Evolutionary conservation across 2,797 vertebrate species (phyloP).

Genomic region (Myiotriccus ornatus): DNA sequence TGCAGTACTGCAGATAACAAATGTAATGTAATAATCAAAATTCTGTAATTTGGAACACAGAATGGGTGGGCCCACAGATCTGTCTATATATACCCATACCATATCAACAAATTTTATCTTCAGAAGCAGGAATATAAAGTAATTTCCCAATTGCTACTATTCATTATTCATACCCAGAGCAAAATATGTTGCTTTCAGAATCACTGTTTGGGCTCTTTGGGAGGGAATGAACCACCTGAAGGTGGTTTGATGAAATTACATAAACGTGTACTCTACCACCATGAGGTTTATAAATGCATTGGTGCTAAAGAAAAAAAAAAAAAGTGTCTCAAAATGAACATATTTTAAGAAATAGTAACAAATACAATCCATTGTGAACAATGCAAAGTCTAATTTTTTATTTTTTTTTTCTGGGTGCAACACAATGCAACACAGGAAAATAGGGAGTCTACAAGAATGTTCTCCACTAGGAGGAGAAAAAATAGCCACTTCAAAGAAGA

Average conservation of each 20-base stretch:
- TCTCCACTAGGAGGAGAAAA: background rate
- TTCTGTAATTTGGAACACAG: slow-evolving; percentile 42
- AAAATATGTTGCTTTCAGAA: slow-evolving; percentile 12
- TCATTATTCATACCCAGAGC: slow-evolving; percentile 37
- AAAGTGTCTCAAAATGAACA: background rate
- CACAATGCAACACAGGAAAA: background rate
- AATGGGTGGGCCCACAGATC: slow-evolving; percentile 19
- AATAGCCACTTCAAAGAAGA: background rate
- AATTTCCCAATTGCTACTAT: slow-evolving; percentile 40
- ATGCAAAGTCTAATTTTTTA: background rate
- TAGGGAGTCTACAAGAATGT: background rate
- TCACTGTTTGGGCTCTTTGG: background rate
- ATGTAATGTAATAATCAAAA: slow-evolving; percentile 64
- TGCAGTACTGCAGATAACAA: slow-evolving; percentile 66
- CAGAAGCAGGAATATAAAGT: slow-evolving; percentile 11
- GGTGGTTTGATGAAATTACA: background rate
- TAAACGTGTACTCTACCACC: background rate
- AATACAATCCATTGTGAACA: background rate
- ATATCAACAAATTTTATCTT: slow-evolving; percentile 48
- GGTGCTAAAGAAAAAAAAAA: background rate
- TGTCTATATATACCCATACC: background rate
- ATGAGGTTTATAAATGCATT: background rate
- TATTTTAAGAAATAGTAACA: slow-evolving; percentile 13
- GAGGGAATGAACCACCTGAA: background rate
- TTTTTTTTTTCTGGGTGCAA: background rate